phyloP scores from a whole-genome alignment of 2,888 invertebrate species.

The Lycocerus yunnanus region DNA sequence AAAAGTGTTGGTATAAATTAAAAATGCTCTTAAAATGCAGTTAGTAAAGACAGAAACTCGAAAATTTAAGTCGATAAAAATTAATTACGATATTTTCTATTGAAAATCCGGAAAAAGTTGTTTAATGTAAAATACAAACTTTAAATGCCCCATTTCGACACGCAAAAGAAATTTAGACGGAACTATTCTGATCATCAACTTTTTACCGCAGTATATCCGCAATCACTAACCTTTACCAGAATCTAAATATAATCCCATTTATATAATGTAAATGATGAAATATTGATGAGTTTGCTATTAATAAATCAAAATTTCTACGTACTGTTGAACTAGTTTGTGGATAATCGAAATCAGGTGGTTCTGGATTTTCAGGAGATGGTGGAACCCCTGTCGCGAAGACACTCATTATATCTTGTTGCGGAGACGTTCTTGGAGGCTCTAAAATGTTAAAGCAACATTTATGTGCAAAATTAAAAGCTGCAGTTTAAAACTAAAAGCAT shows the following conservation, averaged over 20 bases:
- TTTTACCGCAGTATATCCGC: not conserved
- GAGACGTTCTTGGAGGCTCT: conserved; percentile 80
- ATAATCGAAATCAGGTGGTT: conserved; percentile 55
- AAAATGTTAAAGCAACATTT: conserved; percentile 43
- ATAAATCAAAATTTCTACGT: conserved; percentile 34
- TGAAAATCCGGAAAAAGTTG: not conserved
- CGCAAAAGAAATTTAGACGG: not conserved
- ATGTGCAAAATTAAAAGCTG: not conserved
- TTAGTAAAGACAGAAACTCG: not conserved
- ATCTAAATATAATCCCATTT: not conserved
- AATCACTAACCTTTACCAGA: not conserved
- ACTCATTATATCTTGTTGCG: conserved; percentile 73
- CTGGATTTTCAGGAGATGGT: conserved; percentile 50
- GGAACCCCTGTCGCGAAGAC: conserved; percentile 57
- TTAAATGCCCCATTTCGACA: not conserved
- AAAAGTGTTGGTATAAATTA: too few species aligned
- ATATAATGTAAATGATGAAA: not conserved
- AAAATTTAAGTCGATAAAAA: not conserved
- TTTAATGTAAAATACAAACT: not conserved
- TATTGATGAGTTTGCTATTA: not conserved
- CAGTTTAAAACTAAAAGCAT: not conserved
- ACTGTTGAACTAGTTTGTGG: conserved; percentile 56
- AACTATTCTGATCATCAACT: not conserved
- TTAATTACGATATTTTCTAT: not conserved
- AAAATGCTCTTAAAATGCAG: too few species aligned